Conservation (phyloP, 2,797 vertebrate genomes). For the Psittacula echo region DNA sequence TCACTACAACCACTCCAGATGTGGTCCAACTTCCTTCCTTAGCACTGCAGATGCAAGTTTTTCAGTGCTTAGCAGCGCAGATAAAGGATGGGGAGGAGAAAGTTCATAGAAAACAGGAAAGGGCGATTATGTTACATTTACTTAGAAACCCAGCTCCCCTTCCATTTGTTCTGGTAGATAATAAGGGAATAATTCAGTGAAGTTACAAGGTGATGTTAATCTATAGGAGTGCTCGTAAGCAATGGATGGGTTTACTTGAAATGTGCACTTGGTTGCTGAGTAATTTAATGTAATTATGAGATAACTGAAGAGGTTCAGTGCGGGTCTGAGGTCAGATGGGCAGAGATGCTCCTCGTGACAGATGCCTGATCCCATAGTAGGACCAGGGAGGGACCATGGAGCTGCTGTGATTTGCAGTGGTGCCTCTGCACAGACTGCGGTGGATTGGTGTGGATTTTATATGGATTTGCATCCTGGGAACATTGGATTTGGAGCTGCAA, state of each 20-base stretch:
- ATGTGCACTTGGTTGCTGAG: background rate
- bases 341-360: background rate
- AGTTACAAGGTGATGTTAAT: background rate
- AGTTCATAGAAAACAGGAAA: constrained; percentile 69
- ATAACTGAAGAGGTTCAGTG: background rate
- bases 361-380: accelerated
- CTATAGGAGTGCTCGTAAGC: background rate
- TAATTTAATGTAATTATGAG: background rate
- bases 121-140: constrained; percentile 2
- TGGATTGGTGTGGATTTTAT: background rate
- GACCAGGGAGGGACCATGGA: background rate
- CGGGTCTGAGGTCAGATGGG: background rate
- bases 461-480: background rate
- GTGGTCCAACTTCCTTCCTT: constrained; percentile 66
- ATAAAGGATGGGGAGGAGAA: constrained; percentile 49
- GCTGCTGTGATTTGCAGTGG: accelerated
- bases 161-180: constrained; percentile 48
- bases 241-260: background rate
- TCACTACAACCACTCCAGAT: constrained; percentile 41
- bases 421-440: background rate
- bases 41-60: constrained; percentile 32
- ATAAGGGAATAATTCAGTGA: constrained; percentile 24
- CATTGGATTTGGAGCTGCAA: background rate
- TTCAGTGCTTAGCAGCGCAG: constrained; percentile 33
- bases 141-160: constrained; percentile 46